Evolutionary conservation across 2,113 vertebrate genomes (phyloP).

Genomic region (Toxostoma redivivum): DNA sequence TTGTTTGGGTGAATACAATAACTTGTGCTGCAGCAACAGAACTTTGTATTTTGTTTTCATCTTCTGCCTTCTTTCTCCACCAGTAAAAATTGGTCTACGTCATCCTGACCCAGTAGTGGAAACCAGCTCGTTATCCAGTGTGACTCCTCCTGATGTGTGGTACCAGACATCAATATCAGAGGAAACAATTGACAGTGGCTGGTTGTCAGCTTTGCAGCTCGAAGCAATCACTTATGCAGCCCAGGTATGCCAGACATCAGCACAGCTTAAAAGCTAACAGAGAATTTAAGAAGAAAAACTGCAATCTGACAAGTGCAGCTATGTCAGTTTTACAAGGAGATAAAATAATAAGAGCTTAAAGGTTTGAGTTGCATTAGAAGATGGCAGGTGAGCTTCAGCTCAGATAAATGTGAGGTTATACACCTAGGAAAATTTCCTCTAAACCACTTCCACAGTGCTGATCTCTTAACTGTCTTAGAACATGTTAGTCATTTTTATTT

Average conservation of each 20-base stretch:
- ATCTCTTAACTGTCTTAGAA: neutral
- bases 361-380: neutral
- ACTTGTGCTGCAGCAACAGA: neutral
- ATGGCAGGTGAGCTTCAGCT: neutral
- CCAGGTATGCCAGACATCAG: conserved; percentile 75
- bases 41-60: neutral
- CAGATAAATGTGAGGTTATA: neutral
- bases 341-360: neutral
- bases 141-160: conserved; percentile 95
- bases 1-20: neutral
- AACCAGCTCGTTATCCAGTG: conserved; percentile 96
- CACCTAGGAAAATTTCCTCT: neutral
- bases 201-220: conserved; percentile 94
- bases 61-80: neutral
- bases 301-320: neutral
- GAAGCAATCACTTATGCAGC: conserved; percentile 96
- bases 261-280: neutral
- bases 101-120: conserved; percentile 98
- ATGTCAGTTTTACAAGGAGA: neutral
- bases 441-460: neutral
- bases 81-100: conserved; percentile 92
- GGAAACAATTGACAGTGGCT: conserved; percentile 92
- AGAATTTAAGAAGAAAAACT: neutral
- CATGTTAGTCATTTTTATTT: neutral
- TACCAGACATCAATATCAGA: conserved; percentile 93